Base-by-base conservation (phyloP, 2,797 vertebrate genomes). In the Spinibarbus caldwelli region DNA sequence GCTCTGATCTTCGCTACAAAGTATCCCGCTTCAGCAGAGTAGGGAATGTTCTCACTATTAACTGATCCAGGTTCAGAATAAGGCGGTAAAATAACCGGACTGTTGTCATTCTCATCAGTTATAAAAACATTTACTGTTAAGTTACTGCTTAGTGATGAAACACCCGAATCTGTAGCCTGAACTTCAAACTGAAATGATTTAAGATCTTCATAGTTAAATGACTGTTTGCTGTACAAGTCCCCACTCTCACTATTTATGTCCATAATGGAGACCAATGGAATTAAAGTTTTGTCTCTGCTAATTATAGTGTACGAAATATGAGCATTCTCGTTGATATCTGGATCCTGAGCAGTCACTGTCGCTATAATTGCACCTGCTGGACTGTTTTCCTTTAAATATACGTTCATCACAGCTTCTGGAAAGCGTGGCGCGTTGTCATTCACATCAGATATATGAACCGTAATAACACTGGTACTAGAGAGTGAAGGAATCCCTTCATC, bases 151-250 rank as follows among this genome's bases (percentile, higher is more conserved):
- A 97, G 92, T 0, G 94, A 72, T 34, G 96, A 95, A 49, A 87
- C 89, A 79, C 96, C 89, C 10, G 95, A 94, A 91, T 97, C 97
- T 89, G 93, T 95, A 85, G 96, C 96, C 88, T 96, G 94, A 78
- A 97, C 94, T 73, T 92, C 87, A 75, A 97, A 94, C 23, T 95
- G 95, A 80, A 97, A 96, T 70, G 94, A 95, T 85, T 96, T 94
- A 11, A 96, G 45, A 43, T 94, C 95, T 88, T 97, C 97, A 8
- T 95, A 97, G 89, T 97, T 96, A 92, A 97, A 97, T 26, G 96
- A 95, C 49, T 93, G 94, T 70, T 95, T 91, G n/a, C 94, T 96
- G 89, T 95, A 94, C 87, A 97, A 92, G 47, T 94, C 94, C 64
- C 97, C 97, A 2, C 88, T 96, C 0, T 94, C 94, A 0, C 96